Evolutionary conservation across 2,797 vertebrate species (phyloP).

Genomic region (Sitta carolinensis): DNA sequence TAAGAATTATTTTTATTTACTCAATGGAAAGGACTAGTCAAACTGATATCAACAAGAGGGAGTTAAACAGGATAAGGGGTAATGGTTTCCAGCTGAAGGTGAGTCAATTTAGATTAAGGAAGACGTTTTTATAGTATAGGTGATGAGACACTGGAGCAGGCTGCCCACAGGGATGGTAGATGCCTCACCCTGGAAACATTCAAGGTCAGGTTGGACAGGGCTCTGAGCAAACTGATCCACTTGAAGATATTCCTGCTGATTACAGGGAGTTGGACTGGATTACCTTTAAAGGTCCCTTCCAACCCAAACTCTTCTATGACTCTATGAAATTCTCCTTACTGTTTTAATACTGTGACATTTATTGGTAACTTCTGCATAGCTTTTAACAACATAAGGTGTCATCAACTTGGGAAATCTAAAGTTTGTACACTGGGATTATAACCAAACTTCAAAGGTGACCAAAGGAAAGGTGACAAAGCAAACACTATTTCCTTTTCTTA

Average conservation of each 20-base stretch:
- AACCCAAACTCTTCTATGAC: not conserved
- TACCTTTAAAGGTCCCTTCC: not conserved
- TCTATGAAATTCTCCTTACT: not conserved
- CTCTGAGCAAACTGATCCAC: not conserved
- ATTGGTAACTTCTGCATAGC: not conserved
- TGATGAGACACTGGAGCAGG: not conserved
- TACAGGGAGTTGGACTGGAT: not conserved
- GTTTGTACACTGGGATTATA: not conserved
- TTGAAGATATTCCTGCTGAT: not conserved
- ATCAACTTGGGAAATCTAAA: not conserved
- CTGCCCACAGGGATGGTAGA: not conserved
- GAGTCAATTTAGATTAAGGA: not conserved
- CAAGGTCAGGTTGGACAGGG: not conserved
- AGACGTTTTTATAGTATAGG: not conserved
- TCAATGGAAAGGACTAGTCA: not conserved
- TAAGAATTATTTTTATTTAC: not conserved
- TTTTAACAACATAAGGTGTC: not conserved
- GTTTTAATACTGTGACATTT: not conserved
- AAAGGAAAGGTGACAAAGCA: not conserved
- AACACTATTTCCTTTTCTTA: not conserved
- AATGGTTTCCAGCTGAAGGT: not conserved
- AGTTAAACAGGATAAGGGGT: not conserved
- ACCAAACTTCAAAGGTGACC: accelerated
- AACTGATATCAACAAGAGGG: not conserved
- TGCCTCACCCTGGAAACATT: not conserved